Base-by-base conservation (phyloP, 2,888 invertebrate genomes). In the Cantharis rufa region DNA sequence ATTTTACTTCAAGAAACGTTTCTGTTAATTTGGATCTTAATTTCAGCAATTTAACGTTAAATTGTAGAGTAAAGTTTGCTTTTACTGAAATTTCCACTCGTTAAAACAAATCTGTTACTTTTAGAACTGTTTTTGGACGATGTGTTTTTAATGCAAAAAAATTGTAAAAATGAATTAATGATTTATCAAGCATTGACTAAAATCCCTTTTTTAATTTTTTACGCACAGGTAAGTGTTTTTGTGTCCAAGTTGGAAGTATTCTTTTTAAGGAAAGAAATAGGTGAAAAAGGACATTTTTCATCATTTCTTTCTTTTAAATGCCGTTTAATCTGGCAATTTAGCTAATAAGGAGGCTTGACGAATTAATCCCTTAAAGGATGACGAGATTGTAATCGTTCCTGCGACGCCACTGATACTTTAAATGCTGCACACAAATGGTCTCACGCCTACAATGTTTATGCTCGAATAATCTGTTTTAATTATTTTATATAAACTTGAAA, bases 361-460 rank as follows among this genome's bases (percentile, higher is more conserved):
- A 70, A 70, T 70, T 74, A 74, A 74, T 70, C 74, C 74, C 16
- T 63, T 74, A 70, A 74, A 74, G 74, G 70, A 74, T 74, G 74
- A 74, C 70, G 74, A 74, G 48, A 70, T 62, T 68, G 61, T 61
- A n/a, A 68, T 69, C 74, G 69, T 70, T 63, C 62, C 15, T 69
- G 69, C 66, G 71, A 75, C 71, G 75, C 75, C 71, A 75, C 75
- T 75, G 75, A 24, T 18, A 69, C 70, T 75, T 70, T 75, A 70
- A 70, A 75, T 70, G 63, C 71, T 70, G 18, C 66, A 32, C 71
- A 66, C 62, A 66, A 64, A 27, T 27, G 16, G 28, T 71, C 71
- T 63, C 75, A 71, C 75, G 75, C 75, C 75, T 61, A 74, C 69
- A 18, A 63, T 69, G 69, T 74, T 74, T 74, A 74, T 69, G 73